Evolutionary conservation across 2,797 vertebrate species (phyloP), one percentile per base, ranked within the genome.

Genomic region (Galago senegalensis): DNA sequence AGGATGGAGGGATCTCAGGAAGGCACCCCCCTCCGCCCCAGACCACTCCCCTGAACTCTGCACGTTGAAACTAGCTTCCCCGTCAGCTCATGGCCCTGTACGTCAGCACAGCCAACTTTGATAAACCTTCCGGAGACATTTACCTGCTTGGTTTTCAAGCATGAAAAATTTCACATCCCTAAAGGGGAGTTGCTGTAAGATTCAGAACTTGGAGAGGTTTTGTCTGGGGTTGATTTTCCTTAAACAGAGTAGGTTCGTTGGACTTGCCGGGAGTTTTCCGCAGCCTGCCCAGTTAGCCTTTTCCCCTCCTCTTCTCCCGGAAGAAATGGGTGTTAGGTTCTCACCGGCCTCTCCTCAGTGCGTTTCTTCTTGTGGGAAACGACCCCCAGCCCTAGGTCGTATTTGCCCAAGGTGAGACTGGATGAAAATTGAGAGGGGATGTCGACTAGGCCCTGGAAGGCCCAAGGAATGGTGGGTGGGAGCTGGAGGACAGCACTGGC

Each of bases 381-480:
- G 82, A 40, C 34, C 46, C 56, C 21, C 23, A 43, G n/a, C 21
- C 31, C 37, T 11, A 40, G 46, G 65, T 63, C 87, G 53, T 27
- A 14, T 31, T 93, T 93, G 89, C 56, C 37, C 31, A 23, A 53
- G 87, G n/a, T 76, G 88, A 94, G 37, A 46, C 10, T 46, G 61
- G 46, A 2, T 77, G 83, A 89, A 91, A 89, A 79, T 12, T 11
- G 87, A 86, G 87, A 85, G 31, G 29, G 63, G 37, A 9, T 87
- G 67, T 40, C 87, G 89, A 83, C 89, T 53, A 77, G 86, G 63
- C 92, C 12, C 56, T 46, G 84, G 93, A 82, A 65, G 95, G n/a
- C 9, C 56, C 84, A 4, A 61, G 23, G 87, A 53, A 25, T 1
- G 18, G 43, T 43, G 25, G 40, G 40, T 25, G 13, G 16, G 46